Base-by-base conservation (phyloP, 30 jellyfish, hydroid and myxozoan genomes). In the Aurelia aurita region DNA sequence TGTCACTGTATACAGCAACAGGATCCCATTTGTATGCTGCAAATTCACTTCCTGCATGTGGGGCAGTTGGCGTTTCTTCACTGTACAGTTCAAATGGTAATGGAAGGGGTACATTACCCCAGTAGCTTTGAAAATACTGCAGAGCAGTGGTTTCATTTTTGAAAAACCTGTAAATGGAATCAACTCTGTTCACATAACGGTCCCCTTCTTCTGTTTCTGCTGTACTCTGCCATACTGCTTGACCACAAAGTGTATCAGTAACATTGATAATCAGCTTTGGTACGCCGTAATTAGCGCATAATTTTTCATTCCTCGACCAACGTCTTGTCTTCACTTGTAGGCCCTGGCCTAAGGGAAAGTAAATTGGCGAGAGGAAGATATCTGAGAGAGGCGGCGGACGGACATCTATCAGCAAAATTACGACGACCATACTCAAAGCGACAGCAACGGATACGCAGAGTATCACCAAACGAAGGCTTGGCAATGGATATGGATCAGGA, bases 371-470 rank as follows among this genome's bases (percentile, higher is more conserved):
- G 53, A 94, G 96, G 82, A 94, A 94, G 55, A 94, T 85, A 79
- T 94, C 99, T 25, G 97, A 87, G 26, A 94, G 96, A 2, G 99
- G 99, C 26, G 99, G 99, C 1, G 99, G 99, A 7, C 99, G 97
- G 80, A 94, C 99, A 68, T 94, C 99, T 60, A 94, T 94, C 60
- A 94, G 91, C 21, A 94, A 77, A 55, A 94, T 94, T 29, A 94
- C 99, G 66, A 94, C 99, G 54, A 87, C 90, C 99, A 94, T 94
- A 65, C 99, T 94, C 74, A 94, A 69, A 43, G 99, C 99, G 20
- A 94, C 99, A 18, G 99, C 99, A 25, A 94, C 97, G 15, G 99
- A 94, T 18, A 94, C 99, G 80, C 99, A 94, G 8, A 94, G 86
- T 23, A 89, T 94, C 62, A 94, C 99, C 69, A 94, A 60, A 18